These are phyloP conservation scores for Nesogale talazaci DNA, from an alignment of 2,113 vertebrate species.

Conservation along the genomic window DNA sequence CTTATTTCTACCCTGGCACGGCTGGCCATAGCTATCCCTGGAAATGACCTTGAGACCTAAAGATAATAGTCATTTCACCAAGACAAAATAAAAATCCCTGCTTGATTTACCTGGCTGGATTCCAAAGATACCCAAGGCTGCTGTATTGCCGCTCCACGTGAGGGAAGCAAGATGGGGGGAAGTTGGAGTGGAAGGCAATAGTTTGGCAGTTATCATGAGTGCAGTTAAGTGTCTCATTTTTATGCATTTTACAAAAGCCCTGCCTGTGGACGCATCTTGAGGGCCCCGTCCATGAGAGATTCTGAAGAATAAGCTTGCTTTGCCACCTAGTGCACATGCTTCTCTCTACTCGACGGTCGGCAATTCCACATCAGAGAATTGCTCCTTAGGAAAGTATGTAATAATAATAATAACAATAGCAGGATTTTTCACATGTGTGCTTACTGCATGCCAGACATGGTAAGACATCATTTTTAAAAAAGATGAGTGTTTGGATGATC, in stretches of 20 bases:
- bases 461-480: slow-evolving; percentile 7
- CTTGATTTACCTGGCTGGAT: not conserved
- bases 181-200: not conserved
- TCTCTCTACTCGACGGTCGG: not conserved
- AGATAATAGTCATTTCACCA: no score
- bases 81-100: not conserved
- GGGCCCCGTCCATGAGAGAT: not conserved
- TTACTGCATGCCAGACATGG: not conserved
- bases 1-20: slow-evolving; percentile 27
- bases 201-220: not conserved
- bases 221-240: slow-evolving; percentile 14
- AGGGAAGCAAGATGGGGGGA: not conserved
- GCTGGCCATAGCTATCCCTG: not conserved
- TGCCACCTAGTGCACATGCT: not conserved
- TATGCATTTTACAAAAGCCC: not conserved
- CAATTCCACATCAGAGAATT: not conserved
- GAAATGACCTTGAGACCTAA: not conserved
- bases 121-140: not conserved
- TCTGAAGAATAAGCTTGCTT: not conserved
- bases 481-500: slow-evolving; percentile 5
- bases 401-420: not conserved
- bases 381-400: not conserved
- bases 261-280: not conserved
- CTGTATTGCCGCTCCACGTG: not conserved
- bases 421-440: not conserved